Evolutionary conservation across 2,797 vertebrate species (phyloP).

Genomic region (Potorous gilbertii): DNA sequence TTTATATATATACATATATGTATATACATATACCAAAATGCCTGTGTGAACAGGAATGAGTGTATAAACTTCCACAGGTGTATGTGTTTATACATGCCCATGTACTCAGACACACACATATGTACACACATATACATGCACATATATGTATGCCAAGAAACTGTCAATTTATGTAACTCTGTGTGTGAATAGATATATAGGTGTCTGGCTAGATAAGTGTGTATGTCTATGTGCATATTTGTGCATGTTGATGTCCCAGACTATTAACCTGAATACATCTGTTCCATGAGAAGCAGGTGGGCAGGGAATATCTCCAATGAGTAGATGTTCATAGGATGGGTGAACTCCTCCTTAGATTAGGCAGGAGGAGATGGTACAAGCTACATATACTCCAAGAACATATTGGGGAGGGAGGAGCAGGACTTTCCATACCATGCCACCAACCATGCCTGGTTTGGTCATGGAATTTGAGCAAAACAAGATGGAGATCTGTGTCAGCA

Average conservation of each 20-base stretch:
- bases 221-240: not conserved
- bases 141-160: not conserved
- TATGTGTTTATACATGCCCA: not conserved
- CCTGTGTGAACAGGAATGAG: not conserved
- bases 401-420: too few relatives aligned
- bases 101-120: not conserved
- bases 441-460: too few relatives aligned
- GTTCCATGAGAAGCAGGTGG: not conserved
- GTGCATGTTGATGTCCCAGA: not conserved
- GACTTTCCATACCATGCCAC: too few relatives aligned
- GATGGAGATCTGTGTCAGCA: too few relatives aligned
- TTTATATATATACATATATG: too few relatives aligned
- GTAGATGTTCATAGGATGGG: too few relatives aligned
- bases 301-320: too few relatives aligned
- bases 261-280: not conserved
- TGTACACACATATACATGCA: not conserved
- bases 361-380: too few relatives aligned
- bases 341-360: too few relatives aligned
- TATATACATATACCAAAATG: not conserved
- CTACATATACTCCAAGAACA: too few relatives aligned
- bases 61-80: not conserved
- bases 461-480: too few relatives aligned
- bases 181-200: not conserved
- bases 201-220: not conserved
- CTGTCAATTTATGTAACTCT: not conserved